Evolutionary conservation across 2,888 invertebrate genomes (phyloP), one percentile per base, ranked within the genome.

Genomic region (Eumacrocentrus americanus): DNA sequence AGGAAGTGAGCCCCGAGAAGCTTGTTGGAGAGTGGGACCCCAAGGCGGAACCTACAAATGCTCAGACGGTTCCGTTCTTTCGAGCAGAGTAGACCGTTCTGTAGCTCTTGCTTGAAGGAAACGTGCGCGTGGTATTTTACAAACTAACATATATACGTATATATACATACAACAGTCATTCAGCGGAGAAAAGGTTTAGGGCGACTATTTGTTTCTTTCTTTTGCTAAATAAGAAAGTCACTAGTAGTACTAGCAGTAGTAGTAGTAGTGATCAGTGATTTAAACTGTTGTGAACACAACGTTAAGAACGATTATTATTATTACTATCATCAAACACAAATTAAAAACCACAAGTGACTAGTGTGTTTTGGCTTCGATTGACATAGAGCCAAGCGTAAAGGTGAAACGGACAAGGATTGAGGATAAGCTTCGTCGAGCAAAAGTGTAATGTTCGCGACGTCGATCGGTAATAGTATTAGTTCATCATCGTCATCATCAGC

Each of bases 11-110:
- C 72, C 69, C 66, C 67, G 64, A 63, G 69, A 65, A 60, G 42
- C 54, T 60, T 82, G 81, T 58, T 62, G 65, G 60, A 66, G 66
- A 67, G 67, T 67, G 60, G 69, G 68, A 69, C 69, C 71, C 67
- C 64, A 70, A 74, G 70, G 69, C 67, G 60, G 67, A 70, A 66
- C 67, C 69, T 59, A 71, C 71, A 68, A 70, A 69, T 70, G 70
- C 63, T 78, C 77, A 77, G 75, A 78, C 72, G 70, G 74, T 75
- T 73, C 66, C 72, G 75, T 72, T 70, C 76, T 72, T 72, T 64
- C 72, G 73, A 70, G 56, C 71, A 70, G 78, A 75, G 72, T 71
- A 72, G 83, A 83, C 76, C 68, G 70, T 81, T 64, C 62, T 62
- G 65, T 60, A 66, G 77, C 80, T 78, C 82, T 81, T 82, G 79